A percentile compares a stretch with the other conserved stretches of the same genome.
phyloP scores from a whole-genome alignment of 2,888 invertebrate genomes.

The Chrysopilus asiliformis region DNA sequence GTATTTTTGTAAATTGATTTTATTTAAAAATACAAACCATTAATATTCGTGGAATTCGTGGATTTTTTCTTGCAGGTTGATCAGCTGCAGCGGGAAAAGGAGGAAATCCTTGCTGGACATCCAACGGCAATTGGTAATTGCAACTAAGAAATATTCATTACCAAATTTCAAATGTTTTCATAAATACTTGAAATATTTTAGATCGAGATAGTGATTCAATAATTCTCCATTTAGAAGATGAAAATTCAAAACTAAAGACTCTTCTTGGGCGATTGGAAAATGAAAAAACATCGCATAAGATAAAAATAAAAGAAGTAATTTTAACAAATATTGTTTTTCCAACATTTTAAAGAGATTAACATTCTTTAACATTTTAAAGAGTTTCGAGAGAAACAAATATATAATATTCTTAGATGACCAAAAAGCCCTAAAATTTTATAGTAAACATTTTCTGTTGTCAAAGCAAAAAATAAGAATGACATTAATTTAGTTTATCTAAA shows the following conservation, averaged over 20 bases:
- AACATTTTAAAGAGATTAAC: not conserved
- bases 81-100: conserved; percentile 17
- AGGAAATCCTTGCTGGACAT: conserved; percentile 11
- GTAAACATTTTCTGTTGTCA: no score
- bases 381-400: not conserved
- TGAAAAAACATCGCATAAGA: conserved; percentile 24
- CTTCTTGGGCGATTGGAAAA: conserved; percentile 28
- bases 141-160: no score
- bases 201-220: no score
- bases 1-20: no score
- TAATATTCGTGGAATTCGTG: no score
- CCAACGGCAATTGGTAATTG: conserved; percentile 18
- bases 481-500: not conserved
- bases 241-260: conserved; percentile 30
- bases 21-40: no score
- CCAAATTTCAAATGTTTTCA: no score
- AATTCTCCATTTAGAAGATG: conserved; percentile 18
- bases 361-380: no score
- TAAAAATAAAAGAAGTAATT: conserved; percentile 25
- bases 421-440: no score
- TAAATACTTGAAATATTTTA: not conserved
- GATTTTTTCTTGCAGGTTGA: conserved; percentile 9
- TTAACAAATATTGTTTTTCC: not conserved
- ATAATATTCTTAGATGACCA: conserved; percentile 1
- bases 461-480: not conserved